Evolutionary conservation across 2,888 invertebrate genomes (phyloP), one percentile per base, ranked within the genome.

Genomic region (Drosophila rellima): DNA sequence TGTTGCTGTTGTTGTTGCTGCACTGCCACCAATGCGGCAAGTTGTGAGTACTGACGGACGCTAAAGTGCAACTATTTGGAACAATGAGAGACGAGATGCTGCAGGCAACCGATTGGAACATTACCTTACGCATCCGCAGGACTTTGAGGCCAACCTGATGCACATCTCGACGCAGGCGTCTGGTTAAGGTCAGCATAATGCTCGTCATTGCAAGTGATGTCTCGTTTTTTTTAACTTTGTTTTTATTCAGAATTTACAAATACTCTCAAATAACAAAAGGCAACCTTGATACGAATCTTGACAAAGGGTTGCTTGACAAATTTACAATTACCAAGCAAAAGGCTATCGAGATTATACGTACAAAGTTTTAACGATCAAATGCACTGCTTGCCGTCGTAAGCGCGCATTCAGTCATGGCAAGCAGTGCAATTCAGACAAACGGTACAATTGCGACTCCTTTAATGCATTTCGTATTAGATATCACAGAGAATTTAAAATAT

Each of bases 121-220:
- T 88, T 90, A 92, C 90, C 89, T 90, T 82, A 57, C 78, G 80
- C 69, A 80, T 76, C 13, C 84, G 83, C 55, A 84, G 72, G 23
- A 74, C 74, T 56, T 82, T 80, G 10, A 82, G 69, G 51, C 89
- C 89, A 73, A 88, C 63, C 57, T 79, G 88, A 44, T 91, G 78
- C 47, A 90, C 80, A 91, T 86, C 78, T 70, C 92, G 92, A 68
- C 93, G 93, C 77, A 94, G 74, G 82, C 90, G 92, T 75, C 93
- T 92, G 75, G 92, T 91, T 63, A 93, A 91, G 75, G 93, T 85
- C 47, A 92, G 92, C 74, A 94, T 90, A 90, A 94, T 90, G 64
- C 92, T 92, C 86, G 93, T 92, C 93, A 93, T 60, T 7, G 7
- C 60, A 31, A 31, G 13, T 93, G 42, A 18, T 54, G 5, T 17